Conservation (phyloP, 2,888 invertebrate species). For the Flexamia atlantica region DNA sequence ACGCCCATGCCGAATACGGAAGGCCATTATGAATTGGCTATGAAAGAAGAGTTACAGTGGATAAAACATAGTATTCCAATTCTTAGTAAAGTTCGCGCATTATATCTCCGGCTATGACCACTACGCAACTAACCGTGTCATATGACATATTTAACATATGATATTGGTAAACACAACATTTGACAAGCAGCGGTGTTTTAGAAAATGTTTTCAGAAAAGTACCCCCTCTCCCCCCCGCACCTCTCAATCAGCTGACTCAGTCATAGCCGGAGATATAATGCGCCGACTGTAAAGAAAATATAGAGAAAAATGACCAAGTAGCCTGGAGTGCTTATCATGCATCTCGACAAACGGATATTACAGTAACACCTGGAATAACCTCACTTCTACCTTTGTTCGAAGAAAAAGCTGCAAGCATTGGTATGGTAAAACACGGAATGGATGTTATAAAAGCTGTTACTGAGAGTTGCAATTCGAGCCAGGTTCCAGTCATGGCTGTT, state of each 20-base stretch:
- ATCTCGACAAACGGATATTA: neutral
- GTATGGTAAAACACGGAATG: neutral
- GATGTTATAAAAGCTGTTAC: conserved; percentile 10
- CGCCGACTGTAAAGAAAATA: too few relatives aligned
- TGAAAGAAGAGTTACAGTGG: neutral
- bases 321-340: conserved; percentile 6
- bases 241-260: too few relatives aligned
- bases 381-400: conserved; percentile 7
- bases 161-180: too few relatives aligned
- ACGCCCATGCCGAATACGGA: neutral
- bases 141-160: too few relatives aligned
- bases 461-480: neutral
- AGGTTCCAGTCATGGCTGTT: conserved; percentile 27
- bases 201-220: too few relatives aligned
- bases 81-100: too few relatives aligned
- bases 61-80: neutral
- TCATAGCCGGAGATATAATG: too few relatives aligned
- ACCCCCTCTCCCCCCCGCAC: too few relatives aligned
- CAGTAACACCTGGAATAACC: neutral
- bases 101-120: too few relatives aligned
- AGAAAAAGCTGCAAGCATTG: neutral
- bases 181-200: too few relatives aligned
- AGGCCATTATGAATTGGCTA: neutral
- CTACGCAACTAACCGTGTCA: too few relatives aligned
- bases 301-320: neutral